phyloP scores from a whole-genome alignment of 2,113 vertebrate species.

The Pantherophis guttatus region DNA sequence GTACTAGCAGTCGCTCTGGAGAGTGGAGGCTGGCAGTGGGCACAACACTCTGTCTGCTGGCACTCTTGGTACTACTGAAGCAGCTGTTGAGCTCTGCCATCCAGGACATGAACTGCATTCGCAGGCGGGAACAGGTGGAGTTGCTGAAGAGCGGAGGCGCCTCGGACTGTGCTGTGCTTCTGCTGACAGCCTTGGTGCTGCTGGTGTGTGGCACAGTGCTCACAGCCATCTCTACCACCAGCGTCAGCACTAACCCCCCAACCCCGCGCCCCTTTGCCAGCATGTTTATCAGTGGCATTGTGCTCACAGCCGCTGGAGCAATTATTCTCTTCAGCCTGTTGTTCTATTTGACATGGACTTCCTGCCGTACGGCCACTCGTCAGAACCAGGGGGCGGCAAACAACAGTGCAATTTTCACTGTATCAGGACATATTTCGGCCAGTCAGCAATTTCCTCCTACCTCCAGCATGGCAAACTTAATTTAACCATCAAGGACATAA shows the following conservation, averaged over 20 bases:
- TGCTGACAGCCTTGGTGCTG: conserved; percentile 82
- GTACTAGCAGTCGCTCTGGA: conserved; percentile 91
- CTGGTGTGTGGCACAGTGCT: conserved; percentile 84
- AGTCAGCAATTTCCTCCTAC: conserved; percentile 80
- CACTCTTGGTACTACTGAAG: conserved; percentile 89
- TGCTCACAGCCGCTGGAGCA: conserved; percentile 78
- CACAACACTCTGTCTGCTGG: conserved; percentile 87
- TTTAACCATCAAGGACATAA: not conserved
- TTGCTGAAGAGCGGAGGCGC: conserved; percentile 90
- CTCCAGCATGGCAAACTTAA: conserved; percentile 48
- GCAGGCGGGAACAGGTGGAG: conserved; percentile 83
- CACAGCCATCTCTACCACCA: conserved; percentile 79
- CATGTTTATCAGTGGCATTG: conserved; percentile 90
- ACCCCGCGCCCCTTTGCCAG: conserved; percentile 73
- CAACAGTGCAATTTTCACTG: conserved; percentile 80
- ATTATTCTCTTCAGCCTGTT: conserved; percentile 79
- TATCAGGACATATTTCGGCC: conserved; percentile 81
- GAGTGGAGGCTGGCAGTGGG: conserved; percentile 91
- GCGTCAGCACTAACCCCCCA: conserved; percentile 73
- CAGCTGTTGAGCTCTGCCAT: conserved; percentile 95
- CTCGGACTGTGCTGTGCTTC: conserved; percentile 83
- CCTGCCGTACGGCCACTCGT: conserved; percentile 46
- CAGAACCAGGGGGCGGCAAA: conserved; percentile 21
- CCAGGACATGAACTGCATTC: conserved; percentile 98
- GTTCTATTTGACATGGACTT: conserved; percentile 73